Base-by-base conservation (phyloP, 1,140 invertebrate genomes). In the Panagrolaimus sp. region DNA sequence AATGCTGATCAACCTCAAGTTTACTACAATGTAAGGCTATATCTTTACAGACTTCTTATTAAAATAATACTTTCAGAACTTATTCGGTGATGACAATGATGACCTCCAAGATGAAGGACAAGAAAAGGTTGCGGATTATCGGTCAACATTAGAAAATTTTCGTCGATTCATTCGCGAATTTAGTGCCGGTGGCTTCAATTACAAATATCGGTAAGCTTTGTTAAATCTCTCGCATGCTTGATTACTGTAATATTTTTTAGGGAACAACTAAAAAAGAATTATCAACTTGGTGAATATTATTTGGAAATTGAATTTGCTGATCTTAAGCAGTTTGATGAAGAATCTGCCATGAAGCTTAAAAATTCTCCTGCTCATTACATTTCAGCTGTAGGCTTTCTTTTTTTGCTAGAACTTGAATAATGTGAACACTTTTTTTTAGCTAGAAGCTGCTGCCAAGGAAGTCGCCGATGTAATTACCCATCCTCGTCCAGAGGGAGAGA, bases 371-470 rank as follows among this genome's bases (percentile, higher is more conserved):
- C 91, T 14, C 94, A 98, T 83, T 90, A 92, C 87, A 85, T 98
- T 43, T 90, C 93, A 7, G 88, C 98, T 71, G 32, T 38, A 38
- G 7, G 32, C 32, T 38, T 38, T 38, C 32, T 7, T 38, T 7
- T 38, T 38, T 7, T 38, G 7, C 32, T 38, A 38, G 7, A 4
- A 38, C 32, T 38, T 4, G 2, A 38, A 38, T 38, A 38, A n/a
- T n/a, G n/a, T n/a, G n/a, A n/a, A n/a, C 7, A 2, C 32, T 4
- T 38, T 38, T 38, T 38, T 38, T 4, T 38, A 38, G 32, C 91
- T 99, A 84, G 96, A 99, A 86, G 93, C 96, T 85, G 95, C 95
- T 68, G 93, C 93, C 0, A 94, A 90, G 84, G 94, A 97, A 85
- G 91, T 98, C 55, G 95, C 91, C 1, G 94, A 97, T 89, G 96